phyloP scores from a whole-genome alignment of 2,113 vertebrate genomes.

The Nothocercus julius region DNA sequence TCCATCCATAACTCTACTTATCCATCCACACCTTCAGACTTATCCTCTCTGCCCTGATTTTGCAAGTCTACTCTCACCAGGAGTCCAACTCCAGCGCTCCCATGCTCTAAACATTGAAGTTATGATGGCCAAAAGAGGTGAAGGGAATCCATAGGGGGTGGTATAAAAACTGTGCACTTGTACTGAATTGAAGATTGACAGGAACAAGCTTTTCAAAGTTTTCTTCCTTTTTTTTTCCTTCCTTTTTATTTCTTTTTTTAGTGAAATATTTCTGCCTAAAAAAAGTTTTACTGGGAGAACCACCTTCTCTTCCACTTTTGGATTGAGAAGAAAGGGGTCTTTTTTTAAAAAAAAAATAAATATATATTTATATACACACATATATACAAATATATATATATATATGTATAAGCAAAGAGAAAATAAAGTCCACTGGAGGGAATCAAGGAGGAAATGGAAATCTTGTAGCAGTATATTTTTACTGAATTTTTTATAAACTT shows the following conservation, averaged over 20 bases:
- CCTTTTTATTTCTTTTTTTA: background rate
- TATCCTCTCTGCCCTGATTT: background rate
- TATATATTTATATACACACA: no score
- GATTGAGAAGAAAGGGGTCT: background rate
- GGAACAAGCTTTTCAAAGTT: background rate
- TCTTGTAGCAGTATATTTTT: background rate
- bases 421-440: background rate
- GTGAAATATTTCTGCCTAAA: background rate
- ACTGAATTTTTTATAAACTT: background rate
- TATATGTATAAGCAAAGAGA: background rate
- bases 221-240: background rate
- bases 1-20: background rate
- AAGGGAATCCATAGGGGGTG: background rate
- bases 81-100: fast-evolving
- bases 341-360: background rate
- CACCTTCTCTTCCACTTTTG: background rate
- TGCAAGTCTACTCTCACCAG: no score
- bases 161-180: background rate
- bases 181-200: background rate
- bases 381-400: no score
- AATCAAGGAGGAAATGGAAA: background rate
- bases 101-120: no score
- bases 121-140: no score
- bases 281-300: background rate
- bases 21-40: background rate